phyloP scores from a whole-genome alignment of 2,797 vertebrate species.

The Coilia nasus region DNA sequence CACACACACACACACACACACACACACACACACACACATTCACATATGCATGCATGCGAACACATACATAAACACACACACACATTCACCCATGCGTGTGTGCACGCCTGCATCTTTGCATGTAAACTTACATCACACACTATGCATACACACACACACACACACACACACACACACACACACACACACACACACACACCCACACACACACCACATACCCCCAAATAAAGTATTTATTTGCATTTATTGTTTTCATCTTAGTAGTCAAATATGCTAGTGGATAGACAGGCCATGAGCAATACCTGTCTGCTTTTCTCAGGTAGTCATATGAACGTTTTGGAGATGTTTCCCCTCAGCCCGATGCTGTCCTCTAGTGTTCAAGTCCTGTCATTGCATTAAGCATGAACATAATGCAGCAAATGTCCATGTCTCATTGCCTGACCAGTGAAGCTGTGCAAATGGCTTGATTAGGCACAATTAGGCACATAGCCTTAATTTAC shows the following conservation, averaged over 20 bases:
- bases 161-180: too few species aligned
- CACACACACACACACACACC: too few species aligned
- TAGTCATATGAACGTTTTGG: background rate
- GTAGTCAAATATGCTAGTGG: too few species aligned
- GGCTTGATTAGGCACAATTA: background rate
- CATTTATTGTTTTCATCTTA: too few species aligned
- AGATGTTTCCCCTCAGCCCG: constrained; percentile 11
- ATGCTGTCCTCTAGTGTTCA: constrained; percentile 66
- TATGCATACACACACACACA: background rate
- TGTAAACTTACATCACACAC: too few species aligned
- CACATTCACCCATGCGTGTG: background rate
- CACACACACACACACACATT: constrained; percentile 19
- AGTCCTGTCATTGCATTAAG: constrained; percentile 17
- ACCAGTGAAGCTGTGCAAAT: background rate
- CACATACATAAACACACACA: background rate
- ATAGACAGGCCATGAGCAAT: too few species aligned
- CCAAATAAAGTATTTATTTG: too few species aligned
- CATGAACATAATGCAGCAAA: background rate
- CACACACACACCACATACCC: too few species aligned
- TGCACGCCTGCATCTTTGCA: background rate
- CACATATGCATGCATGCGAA: constrained; percentile 13
- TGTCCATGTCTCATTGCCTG: background rate
- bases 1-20: constrained; percentile 34
- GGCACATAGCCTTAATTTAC: too few species aligned
- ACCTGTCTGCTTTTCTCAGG: background rate